Base-by-base conservation (phyloP, 1,140 invertebrate species). In the Wasmannia auropunctata region DNA sequence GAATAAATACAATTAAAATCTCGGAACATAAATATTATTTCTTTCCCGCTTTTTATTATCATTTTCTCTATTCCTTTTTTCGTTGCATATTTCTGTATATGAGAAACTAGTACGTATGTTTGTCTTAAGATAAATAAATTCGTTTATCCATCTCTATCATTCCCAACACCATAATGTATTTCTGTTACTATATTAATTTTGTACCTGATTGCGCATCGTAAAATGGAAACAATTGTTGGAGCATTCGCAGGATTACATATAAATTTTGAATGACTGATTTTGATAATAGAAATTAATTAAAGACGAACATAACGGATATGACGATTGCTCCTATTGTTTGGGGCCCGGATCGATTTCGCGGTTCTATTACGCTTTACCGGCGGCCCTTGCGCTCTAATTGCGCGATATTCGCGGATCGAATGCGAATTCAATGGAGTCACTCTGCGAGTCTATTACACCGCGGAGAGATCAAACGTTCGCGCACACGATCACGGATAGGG, bases 231-330 rank as follows among this genome's bases (percentile, higher is more conserved):
- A 58, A 60, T 19, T 31, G 54, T 11, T 31, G 2, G 6, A 19
- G 14, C 46, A 40, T 46, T 63, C 40, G 22, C 31, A 25, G 43
- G 22, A 80, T 37, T 80, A 69, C 3, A n/a, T 43, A 43, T 70
- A 81, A 70, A 81, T 69, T 63, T 67, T 80, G 62, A 67, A 67
- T 69, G 63, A 25, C 22, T 34, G 22, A 80, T 37, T 80, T 67
- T 56, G 63, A 80, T 80, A 81, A 81, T 84, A 76, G 70, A 63
- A 84, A 84, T 74, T 74, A 84, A 76, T 84, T 84, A 84, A 85
- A 76, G 81, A 63, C 43, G 43, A 43, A 49, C 25, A 77, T 40
- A 25, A 63, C 58, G 22, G 81, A 76, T 85, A 85, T 75, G 40
- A 85, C 34, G 75, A 85, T 85, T 85, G 77, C 62, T 49, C 56